phyloP scores from a whole-genome alignment of 2,888 invertebrate genomes.

The Brachycybe producta region DNA sequence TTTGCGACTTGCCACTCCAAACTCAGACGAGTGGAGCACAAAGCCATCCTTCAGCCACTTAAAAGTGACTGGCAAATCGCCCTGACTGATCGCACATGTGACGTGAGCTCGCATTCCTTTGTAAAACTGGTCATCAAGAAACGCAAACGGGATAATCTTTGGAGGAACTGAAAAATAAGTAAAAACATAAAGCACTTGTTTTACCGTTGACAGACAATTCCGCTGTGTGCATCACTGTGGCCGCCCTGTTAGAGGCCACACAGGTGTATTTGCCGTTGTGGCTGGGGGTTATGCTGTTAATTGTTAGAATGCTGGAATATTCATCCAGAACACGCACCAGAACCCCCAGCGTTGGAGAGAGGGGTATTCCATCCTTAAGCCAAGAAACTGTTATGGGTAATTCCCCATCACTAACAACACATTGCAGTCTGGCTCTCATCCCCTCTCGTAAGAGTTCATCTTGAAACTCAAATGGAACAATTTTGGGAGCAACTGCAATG shows the following conservation, averaged over 20 bases:
- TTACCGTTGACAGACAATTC: conserved; percentile 16
- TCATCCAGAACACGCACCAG: conserved; percentile 9
- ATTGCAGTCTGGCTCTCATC: conserved; percentile 17
- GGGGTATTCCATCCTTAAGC: conserved; percentile 45
- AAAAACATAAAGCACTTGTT: conserved; percentile 6
- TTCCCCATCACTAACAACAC: conserved; percentile 28
- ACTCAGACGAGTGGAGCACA: conserved; percentile 25
- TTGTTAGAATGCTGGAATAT: conserved; percentile 15
- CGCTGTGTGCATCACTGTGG: conserved; percentile 13
- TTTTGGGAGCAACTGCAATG: conserved; percentile 14
- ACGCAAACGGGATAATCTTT: conserved; percentile 16
- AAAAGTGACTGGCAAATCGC: conserved; percentile 32
- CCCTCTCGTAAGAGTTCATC: conserved; percentile 11
- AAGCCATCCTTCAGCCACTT: conserved; percentile 32
- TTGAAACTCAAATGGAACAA: conserved; percentile 14
- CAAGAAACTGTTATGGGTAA: conserved; percentile 46
- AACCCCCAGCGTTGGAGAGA: conserved; percentile 6
- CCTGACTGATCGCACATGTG: conserved; percentile 18
- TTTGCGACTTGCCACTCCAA: conserved; percentile 23
- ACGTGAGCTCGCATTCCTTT: conserved; percentile 17
- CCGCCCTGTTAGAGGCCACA: conserved; percentile 13
- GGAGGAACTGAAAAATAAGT: conserved; percentile 16
- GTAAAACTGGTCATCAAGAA: conserved; percentile 17
- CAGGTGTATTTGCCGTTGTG: conserved; percentile 14
- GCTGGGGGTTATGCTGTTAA: conserved; percentile 9